Base-by-base conservation (phyloP, 2,113 vertebrate genomes). In the Bos taurus region DNA sequence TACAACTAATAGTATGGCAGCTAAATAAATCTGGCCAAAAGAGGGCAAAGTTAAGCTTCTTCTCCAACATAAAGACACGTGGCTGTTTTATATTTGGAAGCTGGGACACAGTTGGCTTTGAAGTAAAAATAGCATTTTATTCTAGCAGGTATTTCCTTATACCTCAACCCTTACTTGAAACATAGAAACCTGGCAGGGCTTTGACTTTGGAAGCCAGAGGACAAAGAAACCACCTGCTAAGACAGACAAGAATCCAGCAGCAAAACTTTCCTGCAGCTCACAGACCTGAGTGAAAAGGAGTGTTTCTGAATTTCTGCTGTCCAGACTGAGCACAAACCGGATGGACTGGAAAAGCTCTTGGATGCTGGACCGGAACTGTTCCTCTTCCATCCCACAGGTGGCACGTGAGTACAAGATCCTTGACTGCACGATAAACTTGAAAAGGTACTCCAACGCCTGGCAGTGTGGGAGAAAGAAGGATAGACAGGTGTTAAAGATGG, bases 341-440 rank as follows among this genome's bases (percentile, higher is more conserved):
- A 99, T 99, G 90, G 99, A 99, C 98, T 99, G 99, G 98, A 99
- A 99, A 94, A 99, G 99, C 64, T 99, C 99, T 97, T 99, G 99
- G 99, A 99, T 99, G 98, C 99, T 99, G 98, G 98, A 98, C 59
- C 99, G 99, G 96, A 99, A 99, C 97, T 99, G 99, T 25, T 99
- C 99, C 97, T 99, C 99, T 97, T 99, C 99, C 99, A 99, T 99
- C 0, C 99, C 99, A 13, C 99, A 99, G 2, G 99, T 99, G 97
- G 99, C 99, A 96, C 99, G 99, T 36, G 99, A 99, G 98, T 99
- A 99, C 85, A 99, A 99, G 98, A 99, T 99, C 78, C 99, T 99
- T 33, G 99, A 99, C 98, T 99, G 99, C 87, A 99, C 99, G 96
- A 99, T 99, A 98, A 99, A 99, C 99, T 99, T 99, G 98, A 99